These are phyloP conservation scores for Cephus sareptanus DNA, from an alignment of 2,888 invertebrate species.

Conservation along the genomic window DNA sequence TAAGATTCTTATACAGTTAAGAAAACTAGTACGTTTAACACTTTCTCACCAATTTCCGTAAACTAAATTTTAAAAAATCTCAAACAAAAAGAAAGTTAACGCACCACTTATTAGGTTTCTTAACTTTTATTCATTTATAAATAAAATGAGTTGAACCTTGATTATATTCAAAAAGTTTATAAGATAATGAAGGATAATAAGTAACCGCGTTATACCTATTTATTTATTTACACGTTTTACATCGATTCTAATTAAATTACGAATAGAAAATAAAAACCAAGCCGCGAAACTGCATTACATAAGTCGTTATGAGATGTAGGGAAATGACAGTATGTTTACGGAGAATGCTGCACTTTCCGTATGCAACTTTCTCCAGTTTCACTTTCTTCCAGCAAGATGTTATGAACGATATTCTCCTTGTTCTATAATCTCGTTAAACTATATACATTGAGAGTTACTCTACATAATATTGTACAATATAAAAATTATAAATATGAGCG, in stretches of 20 bases:
- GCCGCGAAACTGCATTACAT: constrained; percentile 30
- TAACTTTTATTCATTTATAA: background rate
- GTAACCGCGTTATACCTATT: background rate
- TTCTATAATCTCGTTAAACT: background rate
- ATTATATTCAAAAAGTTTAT: background rate
- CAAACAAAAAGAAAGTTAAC: background rate
- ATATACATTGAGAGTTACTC: background rate
- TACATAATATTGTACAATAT: background rate
- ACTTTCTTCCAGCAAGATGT: constrained; percentile 46
- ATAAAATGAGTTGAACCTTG: background rate
- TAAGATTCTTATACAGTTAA: background rate
- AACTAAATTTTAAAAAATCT: background rate
- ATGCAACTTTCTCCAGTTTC: constrained; percentile 60
- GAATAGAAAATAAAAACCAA: background rate
- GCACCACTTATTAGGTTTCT: background rate
- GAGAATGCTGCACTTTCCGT: constrained; percentile 44
- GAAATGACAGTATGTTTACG: constrained; percentile 34
- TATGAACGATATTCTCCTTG: background rate
- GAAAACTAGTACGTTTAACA: background rate
- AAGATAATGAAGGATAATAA: background rate
- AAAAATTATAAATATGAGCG: background rate
- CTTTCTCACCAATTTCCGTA: background rate
- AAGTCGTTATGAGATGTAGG: constrained; percentile 40
- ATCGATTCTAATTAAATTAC: background rate
- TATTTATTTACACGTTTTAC: background rate